Evolutionary conservation across 1,140 invertebrate genomes (phyloP), one percentile per base, ranked within the genome.

Genomic region (Brachionus paranguensis): DNA sequence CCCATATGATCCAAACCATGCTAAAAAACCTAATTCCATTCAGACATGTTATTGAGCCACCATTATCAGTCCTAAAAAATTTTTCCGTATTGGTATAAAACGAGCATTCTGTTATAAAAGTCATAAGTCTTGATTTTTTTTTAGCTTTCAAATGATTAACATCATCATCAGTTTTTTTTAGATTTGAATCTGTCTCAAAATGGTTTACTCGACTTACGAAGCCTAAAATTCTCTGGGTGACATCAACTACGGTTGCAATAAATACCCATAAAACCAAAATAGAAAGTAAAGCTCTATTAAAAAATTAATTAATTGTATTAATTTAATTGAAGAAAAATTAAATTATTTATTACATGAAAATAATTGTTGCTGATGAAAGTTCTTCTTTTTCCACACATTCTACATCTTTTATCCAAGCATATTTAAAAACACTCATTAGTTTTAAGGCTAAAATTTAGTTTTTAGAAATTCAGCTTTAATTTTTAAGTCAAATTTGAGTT

Each of bases 1-100:
- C 83, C 83, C 65, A 76, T 45, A 84, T 74, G 17, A 84, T 76
- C 83, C 83, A 84, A 45, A 60, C 29, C 83, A 84, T 84, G 47
- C 65, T 74, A 60, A 84, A 45, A n/a, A 84, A 68, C 24, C 70
- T 72, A 33, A 84, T 84, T 29, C 83, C 83, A 65, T 72, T 76
- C 29, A 84, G 64, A 20, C 83, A 84, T 12, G 33, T 72, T 20
- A 84, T 74, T 53, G 29, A 50, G 7, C 70, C 70, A n/a, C 65
- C 81, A 20, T 84, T 84, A 55, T 84, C 81, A 8, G 81, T 84
- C 27, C 65, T 10, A 14, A 84, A 84, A 33, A 84, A 84, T 50
- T 84, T 84, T 24, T 84, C 81, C 8, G 81, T 74, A 78, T 74
- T 74, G 41, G 45, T 24, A 43, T 72, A 84, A 27, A 74, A 29